Conservation (phyloP, 2,888 invertebrate species). For the Stenurella melanura region DNA sequence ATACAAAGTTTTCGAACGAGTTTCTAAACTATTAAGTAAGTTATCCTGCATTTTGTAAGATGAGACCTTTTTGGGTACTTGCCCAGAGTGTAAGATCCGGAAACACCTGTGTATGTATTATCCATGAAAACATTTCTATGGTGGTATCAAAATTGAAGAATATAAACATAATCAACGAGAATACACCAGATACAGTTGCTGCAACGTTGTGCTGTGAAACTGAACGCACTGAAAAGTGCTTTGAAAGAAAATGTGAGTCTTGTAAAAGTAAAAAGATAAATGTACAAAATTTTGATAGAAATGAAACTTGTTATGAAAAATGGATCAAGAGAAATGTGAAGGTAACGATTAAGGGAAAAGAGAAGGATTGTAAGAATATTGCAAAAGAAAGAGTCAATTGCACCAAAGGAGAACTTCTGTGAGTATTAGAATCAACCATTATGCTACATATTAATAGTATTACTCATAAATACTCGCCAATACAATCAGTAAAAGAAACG, state of each 20-base stretch:
- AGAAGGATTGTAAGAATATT: background rate
- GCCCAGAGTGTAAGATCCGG: no score
- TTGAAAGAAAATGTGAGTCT: constrained; percentile 1
- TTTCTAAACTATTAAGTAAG: background rate
- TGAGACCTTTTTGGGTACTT: background rate
- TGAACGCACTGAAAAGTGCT: background rate
- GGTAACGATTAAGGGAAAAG: background rate
- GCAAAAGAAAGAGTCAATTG: no score
- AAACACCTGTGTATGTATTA: background rate
- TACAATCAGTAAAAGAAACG: background rate
- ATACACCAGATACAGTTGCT: background rate
- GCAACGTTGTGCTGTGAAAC: background rate
- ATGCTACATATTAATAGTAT: background rate
- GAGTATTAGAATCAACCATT: background rate
- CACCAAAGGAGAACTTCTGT: background rate
- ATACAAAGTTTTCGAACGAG: background rate
- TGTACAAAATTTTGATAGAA: constrained; percentile 1
- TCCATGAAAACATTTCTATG: background rate
- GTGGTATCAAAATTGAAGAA: background rate
- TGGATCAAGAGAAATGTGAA: background rate
- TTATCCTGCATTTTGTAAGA: background rate
- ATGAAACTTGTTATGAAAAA: background rate
- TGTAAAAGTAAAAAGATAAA: background rate
- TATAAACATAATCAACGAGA: background rate
- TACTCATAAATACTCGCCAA: background rate